Base-by-base conservation (phyloP, 2,888 invertebrate genomes). In the Elmis aenea region DNA sequence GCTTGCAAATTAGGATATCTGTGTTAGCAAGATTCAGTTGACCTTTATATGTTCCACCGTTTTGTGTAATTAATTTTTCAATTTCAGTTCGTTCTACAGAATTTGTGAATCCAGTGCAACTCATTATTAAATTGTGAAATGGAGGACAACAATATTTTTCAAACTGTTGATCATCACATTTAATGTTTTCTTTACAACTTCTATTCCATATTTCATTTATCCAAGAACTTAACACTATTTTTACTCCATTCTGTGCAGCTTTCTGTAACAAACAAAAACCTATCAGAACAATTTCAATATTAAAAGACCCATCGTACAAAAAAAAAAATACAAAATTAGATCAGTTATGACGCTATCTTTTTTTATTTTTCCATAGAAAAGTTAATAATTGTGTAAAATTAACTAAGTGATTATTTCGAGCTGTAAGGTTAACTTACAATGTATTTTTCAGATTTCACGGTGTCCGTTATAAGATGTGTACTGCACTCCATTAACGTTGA, bases 381-480 rank as follows among this genome's bases (percentile, higher is more conserved):
- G n/a, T n/a, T n/a, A n/a, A n/a, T n/a, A n/a, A n/a, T n/a, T n/a
- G n/a, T n/a, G n/a, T n/a, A n/a, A n/a, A n/a, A n/a, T n/a, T n/a
- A n/a, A n/a, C n/a, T n/a, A n/a, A n/a, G n/a, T n/a, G n/a, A n/a
- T n/a, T 13, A 8, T 10, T 9, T 14, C 2, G 8, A 12, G n/a
- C 22, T 25, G 3, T 24, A n/a, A n/a, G n/a, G n/a, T n/a, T 16
- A 2, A 69, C 72, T 69, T 66, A 83, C 85, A 68, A 80, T 74
- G 61, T 87, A 87, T 65, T 89, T 89, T 35, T 79, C 79, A 1
- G 86, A 84, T 42, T 80, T 73, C 0, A 86, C 83, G 14, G 79
- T 81, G 54, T 82, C 81, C 1, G 90, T 84, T 2, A 94, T 73
- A 11, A 94, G 71, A 69, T 93, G 91, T 4, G 91, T 93, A 1